These are phyloP conservation scores for Gymnopithys bicolor DNA, from an alignment of 2,797 vertebrate species.

Conservation along the genomic window DNA sequence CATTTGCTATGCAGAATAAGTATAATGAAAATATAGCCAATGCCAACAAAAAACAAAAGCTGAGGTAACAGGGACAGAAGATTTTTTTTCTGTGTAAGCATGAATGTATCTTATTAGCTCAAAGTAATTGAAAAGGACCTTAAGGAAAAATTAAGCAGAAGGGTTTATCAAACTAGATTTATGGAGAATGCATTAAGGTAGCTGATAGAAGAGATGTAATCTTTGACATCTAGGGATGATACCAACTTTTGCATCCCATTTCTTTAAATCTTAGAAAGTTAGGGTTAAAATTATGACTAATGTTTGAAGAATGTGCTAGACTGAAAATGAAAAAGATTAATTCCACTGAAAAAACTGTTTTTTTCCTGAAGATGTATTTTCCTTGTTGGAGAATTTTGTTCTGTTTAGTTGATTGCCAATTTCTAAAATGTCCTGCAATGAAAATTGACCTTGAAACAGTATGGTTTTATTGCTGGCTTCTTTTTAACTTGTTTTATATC, in stretches of 20 bases:
- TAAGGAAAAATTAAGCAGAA: not conserved
- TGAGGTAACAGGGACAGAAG: not conserved
- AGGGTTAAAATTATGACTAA: not conserved
- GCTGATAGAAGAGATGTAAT: not conserved
- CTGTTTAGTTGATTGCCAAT: not conserved
- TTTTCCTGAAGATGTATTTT: not conserved
- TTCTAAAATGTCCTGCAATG: not conserved
- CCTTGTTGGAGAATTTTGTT: not conserved
- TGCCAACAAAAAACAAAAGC: not conserved
- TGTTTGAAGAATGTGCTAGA: not conserved
- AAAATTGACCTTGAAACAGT: not conserved
- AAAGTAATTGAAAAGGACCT: not conserved
- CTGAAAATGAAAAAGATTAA: not conserved
- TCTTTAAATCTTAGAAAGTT: not conserved
- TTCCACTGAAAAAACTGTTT: not conserved
- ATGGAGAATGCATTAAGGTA: not conserved
- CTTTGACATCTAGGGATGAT: not conserved
- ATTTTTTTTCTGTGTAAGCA: not conserved
- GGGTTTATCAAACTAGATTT: not conserved
- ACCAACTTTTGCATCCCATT: not conserved
- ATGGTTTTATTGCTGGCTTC: not conserved
- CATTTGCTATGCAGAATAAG: not conserved
- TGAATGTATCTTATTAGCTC: not conserved
- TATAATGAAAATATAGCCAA: not conserved
- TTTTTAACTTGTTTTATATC: not conserved